Percentiles rank a stretch among this genome's conserved stretches.
These are phyloP conservation scores for Neodon shergylaensis DNA, from an alignment of 2,113 vertebrate species.

Conservation along the genomic window DNA sequence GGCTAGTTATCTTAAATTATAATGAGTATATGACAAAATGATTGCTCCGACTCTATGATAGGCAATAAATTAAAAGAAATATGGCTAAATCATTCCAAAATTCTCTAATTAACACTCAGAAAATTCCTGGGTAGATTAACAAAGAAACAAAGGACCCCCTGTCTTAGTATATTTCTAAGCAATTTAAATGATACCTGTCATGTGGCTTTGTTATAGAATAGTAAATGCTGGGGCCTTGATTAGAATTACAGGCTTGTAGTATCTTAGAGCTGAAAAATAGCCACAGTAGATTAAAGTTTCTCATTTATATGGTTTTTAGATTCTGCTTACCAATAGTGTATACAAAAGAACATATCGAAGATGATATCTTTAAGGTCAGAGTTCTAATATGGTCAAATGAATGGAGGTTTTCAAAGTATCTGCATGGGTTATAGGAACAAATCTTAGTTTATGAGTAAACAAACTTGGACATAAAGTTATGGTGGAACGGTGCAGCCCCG, in stretches of 20 bases:
- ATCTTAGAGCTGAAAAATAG: slow-evolving; percentile 45
- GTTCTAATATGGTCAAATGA: background rate
- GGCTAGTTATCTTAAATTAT: slow-evolving; percentile 57
- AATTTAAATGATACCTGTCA: slow-evolving; percentile 63
- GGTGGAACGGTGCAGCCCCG: background rate
- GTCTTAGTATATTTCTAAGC: slow-evolving; percentile 62
- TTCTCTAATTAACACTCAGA: slow-evolving; percentile 51
- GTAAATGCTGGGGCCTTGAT: slow-evolving; percentile 70
- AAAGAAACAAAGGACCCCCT: slow-evolving; percentile 49
- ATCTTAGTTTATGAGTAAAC: slow-evolving; percentile 11
- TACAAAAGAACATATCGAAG: slow-evolving; percentile 31
- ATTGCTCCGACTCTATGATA: slow-evolving; percentile 44
- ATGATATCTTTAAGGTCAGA: slow-evolving; percentile 13
- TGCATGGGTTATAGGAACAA: background rate
- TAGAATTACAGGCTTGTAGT: slow-evolving; percentile 74
- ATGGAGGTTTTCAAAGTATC: background rate
- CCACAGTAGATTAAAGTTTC: slow-evolving; percentile 51
- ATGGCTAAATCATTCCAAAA: slow-evolving; percentile 47
- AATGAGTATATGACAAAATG: slow-evolving; percentile 31
- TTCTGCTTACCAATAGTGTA: slow-evolving; percentile 44
- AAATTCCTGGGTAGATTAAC: slow-evolving; percentile 48
- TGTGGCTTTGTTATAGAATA: slow-evolving; percentile 61
- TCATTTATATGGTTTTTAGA: slow-evolving; percentile 57
- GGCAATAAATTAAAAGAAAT: slow-evolving; percentile 39
- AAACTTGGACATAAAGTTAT: slow-evolving; percentile 30